phyloP scores from a whole-genome alignment of 2,888 invertebrate species.

The Cylindroiulus punctatus region DNA sequence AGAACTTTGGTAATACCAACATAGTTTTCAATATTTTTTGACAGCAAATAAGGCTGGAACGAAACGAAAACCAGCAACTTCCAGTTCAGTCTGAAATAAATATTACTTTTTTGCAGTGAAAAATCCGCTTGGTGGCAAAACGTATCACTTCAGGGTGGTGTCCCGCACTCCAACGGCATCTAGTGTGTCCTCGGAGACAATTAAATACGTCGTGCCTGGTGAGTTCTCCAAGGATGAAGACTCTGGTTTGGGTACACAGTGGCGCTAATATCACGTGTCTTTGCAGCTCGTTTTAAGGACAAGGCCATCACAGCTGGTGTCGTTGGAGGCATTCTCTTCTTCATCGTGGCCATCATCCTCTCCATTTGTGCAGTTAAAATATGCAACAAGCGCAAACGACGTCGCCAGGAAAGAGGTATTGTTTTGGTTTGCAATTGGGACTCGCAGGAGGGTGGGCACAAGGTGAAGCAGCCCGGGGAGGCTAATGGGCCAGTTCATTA shows the following conservation, averaged over 20 bases:
- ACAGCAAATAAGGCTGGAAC: too few species aligned
- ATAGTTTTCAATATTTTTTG: too few species aligned
- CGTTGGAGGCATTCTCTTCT: constrained; percentile 95
- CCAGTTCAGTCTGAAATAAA: not conserved
- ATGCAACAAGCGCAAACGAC: constrained; percentile 95
- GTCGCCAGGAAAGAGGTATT: constrained; percentile 96
- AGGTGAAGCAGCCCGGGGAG: too few species aligned
- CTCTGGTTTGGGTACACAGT: not conserved
- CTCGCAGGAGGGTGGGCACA: not conserved
- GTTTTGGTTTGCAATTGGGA: not conserved
- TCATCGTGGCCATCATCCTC: constrained; percentile 96
- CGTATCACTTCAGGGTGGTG: constrained; percentile 90
- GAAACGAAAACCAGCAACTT: not conserved
- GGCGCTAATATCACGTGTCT: not conserved
- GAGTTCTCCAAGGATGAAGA: constrained; percentile 1
- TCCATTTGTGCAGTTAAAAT: constrained; percentile 98
- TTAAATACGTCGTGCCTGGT: constrained; percentile 84
- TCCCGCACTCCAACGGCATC: constrained; percentile 87
- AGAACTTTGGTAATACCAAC: too few species aligned
- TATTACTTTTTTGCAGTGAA: constrained; percentile 82
- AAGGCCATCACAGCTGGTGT: constrained; percentile 91
- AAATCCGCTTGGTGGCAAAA: constrained; percentile 88
- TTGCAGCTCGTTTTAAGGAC: constrained; percentile 56
- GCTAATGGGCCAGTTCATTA: too few species aligned
- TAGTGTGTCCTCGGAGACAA: constrained; percentile 82